Evolutionary conservation across 23 tunicate genomes (phyloP), one percentile per base, ranked within the genome.

Genomic region (Halocynthia aurantium): DNA sequence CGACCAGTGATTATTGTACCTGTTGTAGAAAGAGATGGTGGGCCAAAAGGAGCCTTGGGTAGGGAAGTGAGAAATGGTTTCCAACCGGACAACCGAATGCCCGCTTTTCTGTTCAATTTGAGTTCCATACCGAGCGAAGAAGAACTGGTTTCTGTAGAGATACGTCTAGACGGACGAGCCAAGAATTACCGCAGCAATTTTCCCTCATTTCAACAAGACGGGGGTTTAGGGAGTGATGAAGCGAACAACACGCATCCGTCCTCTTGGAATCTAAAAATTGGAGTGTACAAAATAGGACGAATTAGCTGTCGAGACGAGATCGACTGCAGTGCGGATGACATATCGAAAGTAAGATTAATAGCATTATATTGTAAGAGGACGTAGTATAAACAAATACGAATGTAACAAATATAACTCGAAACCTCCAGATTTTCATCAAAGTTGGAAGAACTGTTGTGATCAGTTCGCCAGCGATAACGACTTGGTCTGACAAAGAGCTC

Each of bases 41-140:
- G 4, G 44, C 1, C 44, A 31, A 31, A 31, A 31, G 44, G 44
- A 31, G 44, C 44, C 44, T 31, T 31, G 44, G 44, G 44, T 31
- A 31, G 44, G 44, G 44, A 31, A 31, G 44, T 31, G 44, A 31
- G 44, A 4, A 31, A 31, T 31, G 44, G 44, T 31, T 31, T 31
- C 44, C 44, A 31, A 31, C 44, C 44, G 44, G 44, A 31, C 44
- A 31, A 31, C 44, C 73, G 51, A 17, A 71, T 71, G 49, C 67
- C 77, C 55, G 93, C 77, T 11, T 87, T 81, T 69, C 85, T 83
- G 0, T 89, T 78, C 75, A 89, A 89, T 79, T 74, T 89, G 10
- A 84, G 82, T 22, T 65, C 87, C n/a, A 89, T 89, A 53, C 96
- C 96, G 22, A 9, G 22, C 9, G 17, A 72, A 6, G 96, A 89